phyloP scores from a whole-genome alignment of 2,797 vertebrate genomes.

The Rhynchotus rufescens region DNA sequence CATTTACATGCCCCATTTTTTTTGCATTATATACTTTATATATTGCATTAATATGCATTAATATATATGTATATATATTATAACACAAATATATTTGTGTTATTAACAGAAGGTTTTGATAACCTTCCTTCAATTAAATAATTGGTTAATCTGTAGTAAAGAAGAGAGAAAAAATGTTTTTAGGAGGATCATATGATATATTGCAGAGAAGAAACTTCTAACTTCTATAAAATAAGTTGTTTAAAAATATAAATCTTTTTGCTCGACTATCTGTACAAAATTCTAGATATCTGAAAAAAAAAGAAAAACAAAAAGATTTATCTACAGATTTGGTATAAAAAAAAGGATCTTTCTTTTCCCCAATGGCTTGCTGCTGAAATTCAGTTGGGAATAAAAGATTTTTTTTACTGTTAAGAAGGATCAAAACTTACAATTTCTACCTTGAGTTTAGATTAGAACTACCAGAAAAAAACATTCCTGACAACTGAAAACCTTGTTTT shows the following conservation, averaged over 20 bases:
- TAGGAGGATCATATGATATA: neutral
- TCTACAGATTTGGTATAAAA: neutral
- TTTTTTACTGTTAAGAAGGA: neutral
- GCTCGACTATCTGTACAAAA: neutral
- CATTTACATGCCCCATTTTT: neutral
- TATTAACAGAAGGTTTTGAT: neutral
- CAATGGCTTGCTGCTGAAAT: neutral
- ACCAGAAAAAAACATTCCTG: neutral
- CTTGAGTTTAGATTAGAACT: neutral
- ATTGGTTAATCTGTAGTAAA: neutral
- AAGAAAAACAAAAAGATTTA: neutral
- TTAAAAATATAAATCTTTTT: neutral
- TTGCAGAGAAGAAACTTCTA: rapidly evolving
- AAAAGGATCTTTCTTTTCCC: neutral
- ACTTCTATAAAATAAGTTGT: rapidly evolving
- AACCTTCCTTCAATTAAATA: neutral
- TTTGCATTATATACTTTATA: neutral
- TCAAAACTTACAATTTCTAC: neutral
- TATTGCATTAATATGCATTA: no score
- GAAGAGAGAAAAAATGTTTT: neutral
- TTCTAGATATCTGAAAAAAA: neutral
- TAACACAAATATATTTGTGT: no score
- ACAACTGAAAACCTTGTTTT: neutral
- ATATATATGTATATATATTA: no score
- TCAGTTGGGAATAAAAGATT: neutral